Conservation (phyloP, 2,888 invertebrate species). For the Zootermopsis nevadensis region DNA sequence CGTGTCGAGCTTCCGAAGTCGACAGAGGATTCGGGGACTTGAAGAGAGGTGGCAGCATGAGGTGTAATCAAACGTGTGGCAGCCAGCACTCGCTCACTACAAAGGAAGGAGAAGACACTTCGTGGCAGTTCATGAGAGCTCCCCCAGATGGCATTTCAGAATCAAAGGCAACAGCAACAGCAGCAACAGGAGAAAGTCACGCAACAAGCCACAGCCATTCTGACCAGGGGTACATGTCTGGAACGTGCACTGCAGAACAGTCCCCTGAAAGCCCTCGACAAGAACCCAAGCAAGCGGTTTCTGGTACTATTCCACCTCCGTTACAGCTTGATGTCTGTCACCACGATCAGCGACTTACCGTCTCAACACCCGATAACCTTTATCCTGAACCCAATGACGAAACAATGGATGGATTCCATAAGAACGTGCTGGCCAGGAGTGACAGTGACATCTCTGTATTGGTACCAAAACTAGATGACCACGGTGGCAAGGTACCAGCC, state of each 20-base stretch:
- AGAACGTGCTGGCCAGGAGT: constrained; percentile 23
- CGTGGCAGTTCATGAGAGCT: constrained; percentile 47
- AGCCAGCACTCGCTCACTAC: constrained; percentile 42
- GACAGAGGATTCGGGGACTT: neutral
- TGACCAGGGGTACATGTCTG: constrained; percentile 42
- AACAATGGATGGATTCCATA: neutral
- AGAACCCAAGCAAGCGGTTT: neutral
- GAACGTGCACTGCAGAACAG: constrained; percentile 38
- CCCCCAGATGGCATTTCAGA: constrained; percentile 14
- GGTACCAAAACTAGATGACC: neutral
- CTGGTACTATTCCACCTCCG: neutral
- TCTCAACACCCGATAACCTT: constrained; percentile 36
- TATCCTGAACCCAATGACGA: neutral
- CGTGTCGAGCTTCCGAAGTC: neutral
- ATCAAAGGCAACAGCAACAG: constrained; percentile 1
- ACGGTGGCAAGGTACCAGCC: neutral
- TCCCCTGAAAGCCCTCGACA: constrained; percentile 38
- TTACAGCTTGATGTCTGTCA: neutral
- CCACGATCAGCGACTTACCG: constrained; percentile 3
- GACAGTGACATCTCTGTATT: constrained; percentile 12
- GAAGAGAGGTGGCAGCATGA: constrained; percentile 18
- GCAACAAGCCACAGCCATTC: constrained; percentile 27
- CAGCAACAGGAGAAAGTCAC: neutral
- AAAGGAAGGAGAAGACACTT: constrained; percentile 48
- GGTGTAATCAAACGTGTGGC: neutral